phyloP scores from a whole-genome alignment of 2,888 invertebrate species.

The Epinotia ramella region DNA sequence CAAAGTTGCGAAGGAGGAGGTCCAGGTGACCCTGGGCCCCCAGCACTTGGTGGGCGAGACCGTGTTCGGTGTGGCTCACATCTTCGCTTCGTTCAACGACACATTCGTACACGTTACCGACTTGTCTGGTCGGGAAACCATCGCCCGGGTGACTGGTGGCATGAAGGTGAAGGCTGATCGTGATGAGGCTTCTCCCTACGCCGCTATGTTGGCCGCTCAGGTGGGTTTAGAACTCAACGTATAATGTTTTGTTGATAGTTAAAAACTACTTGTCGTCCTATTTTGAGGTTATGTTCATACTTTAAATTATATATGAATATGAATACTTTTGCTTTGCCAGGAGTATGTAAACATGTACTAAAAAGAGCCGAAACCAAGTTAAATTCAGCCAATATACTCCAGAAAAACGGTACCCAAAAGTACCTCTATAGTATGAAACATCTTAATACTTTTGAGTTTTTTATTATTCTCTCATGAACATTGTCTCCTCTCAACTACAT shows the following conservation, averaged over 20 bases:
- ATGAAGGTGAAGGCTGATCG: slow-evolving; percentile 99
- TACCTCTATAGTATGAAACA: too few species aligned
- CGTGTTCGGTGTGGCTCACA: slow-evolving; percentile 99
- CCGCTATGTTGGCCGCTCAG: slow-evolving; percentile 99
- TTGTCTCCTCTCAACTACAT: too few species aligned
- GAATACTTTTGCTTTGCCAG: slow-evolving; percentile 22
- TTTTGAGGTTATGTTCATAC: slow-evolving; percentile 62
- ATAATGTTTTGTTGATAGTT: slow-evolving; percentile 8
- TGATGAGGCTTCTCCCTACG: slow-evolving; percentile 99
- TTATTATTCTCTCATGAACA: too few species aligned
- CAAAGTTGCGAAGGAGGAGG: slow-evolving; percentile 98
- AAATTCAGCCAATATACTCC: not conserved
- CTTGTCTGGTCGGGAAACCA: slow-evolving; percentile 98
- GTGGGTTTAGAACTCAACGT: slow-evolving; percentile 73
- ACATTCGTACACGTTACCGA: slow-evolving; percentile 99
- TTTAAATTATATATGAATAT: too few species aligned
- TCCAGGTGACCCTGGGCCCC: slow-evolving; percentile 97
- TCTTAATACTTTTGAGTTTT: too few species aligned
- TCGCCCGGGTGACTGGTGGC: slow-evolving; percentile 97
- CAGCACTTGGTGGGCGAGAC: slow-evolving; percentile 98
- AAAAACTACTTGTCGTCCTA: not conserved
- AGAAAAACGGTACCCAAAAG: not conserved
- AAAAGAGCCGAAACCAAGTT: not conserved
- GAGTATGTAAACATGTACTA: slow-evolving; percentile 30
- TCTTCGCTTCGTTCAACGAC: slow-evolving; percentile 99